These are phyloP conservation scores for Agrypnus murinus DNA, from an alignment of 2,888 invertebrate genomes.

Conservation along the genomic window DNA sequence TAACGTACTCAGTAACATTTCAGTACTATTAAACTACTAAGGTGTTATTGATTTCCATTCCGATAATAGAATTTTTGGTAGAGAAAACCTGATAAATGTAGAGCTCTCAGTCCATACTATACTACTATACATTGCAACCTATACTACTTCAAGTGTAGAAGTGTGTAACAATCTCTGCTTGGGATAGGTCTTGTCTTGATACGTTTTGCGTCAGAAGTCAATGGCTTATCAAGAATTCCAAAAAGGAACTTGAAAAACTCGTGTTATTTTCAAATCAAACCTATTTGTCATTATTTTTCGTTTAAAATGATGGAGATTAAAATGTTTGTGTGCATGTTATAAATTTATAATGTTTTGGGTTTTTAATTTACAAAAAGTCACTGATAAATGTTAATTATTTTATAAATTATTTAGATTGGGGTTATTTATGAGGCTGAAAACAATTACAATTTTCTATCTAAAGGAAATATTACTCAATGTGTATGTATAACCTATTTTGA, in stretches of 20 bases:
- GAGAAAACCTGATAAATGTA: too few relatives aligned
- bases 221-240: neutral
- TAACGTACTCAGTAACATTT: too few relatives aligned
- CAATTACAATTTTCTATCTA: neutral
- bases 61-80: too few relatives aligned
- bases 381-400: too few relatives aligned
- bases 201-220: neutral
- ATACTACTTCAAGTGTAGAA: too few relatives aligned
- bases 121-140: too few relatives aligned
- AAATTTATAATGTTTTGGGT: slow-evolving; percentile 15
- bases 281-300: neutral
- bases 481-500: neutral
- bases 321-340: neutral
- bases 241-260: neutral
- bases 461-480: slow-evolving; percentile 2
- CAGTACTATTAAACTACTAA: too few relatives aligned
- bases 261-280: neutral
- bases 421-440: neutral
- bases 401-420: slow-evolving; percentile 3
- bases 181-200: too few relatives aligned
- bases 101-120: too few relatives aligned
- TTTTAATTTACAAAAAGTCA: slow-evolving; percentile 1
- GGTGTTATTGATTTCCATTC: too few relatives aligned
- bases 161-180: too few relatives aligned
- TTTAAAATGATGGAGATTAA: neutral